Percentiles rank a stretch among this genome's conserved stretches.
These are phyloP conservation scores for Acronicta aceris DNA, from an alignment of 2,888 invertebrate species.

Conservation along the genomic window DNA sequence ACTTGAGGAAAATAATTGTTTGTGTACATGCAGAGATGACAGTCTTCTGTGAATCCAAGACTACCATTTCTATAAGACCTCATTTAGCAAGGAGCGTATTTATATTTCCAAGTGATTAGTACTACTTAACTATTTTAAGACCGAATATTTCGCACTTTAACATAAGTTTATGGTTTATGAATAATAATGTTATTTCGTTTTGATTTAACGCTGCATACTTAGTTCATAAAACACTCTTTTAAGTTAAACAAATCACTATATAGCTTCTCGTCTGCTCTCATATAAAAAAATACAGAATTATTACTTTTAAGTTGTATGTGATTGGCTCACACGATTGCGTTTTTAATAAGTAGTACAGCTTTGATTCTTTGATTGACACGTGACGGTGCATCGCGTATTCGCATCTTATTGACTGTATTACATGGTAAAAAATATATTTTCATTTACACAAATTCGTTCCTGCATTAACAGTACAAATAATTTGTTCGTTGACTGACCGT, in stretches of 20 bases:
- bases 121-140: background rate
- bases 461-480: background rate
- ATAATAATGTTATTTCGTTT: constrained; percentile 23
- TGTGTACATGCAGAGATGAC: too few species aligned
- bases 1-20: too few species aligned
- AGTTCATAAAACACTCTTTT: constrained; percentile 30
- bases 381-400: background rate
- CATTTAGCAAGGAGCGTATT: too few species aligned
- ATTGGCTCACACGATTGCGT: too few species aligned
- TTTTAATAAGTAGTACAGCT: too few species aligned
- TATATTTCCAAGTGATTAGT: too few species aligned
- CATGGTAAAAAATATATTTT: background rate
- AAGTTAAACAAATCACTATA: constrained; percentile 39
- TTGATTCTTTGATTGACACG: too few species aligned
- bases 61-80: too few species aligned
- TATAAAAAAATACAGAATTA: constrained; percentile 11
- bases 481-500: background rate
- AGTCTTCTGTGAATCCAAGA: too few species aligned
- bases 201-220: constrained; percentile 47
- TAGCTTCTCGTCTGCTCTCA: constrained; percentile 20
- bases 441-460: background rate
- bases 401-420: too few species aligned
- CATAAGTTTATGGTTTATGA: constrained; percentile 8
- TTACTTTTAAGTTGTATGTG: constrained; percentile 2
- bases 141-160: background rate